Conservation (phyloP, 2,113 vertebrate genomes). For the Oreamnos americanus region DNA sequence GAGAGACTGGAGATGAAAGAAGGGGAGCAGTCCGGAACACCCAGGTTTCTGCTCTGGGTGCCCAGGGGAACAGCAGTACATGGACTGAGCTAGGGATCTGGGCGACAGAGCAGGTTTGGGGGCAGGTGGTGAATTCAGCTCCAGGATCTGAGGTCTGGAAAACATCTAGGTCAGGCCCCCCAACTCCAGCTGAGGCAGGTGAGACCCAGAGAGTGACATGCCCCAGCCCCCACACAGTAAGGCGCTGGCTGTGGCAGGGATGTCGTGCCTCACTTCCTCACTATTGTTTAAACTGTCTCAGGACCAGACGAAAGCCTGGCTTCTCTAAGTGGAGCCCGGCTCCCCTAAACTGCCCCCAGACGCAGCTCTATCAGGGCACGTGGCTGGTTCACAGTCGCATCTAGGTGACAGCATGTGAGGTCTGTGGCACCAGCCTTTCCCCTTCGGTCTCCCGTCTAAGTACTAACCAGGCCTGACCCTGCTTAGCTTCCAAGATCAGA, state of each 20-base stretch:
- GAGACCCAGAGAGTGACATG: neutral
- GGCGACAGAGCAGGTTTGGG: neutral
- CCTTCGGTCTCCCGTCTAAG: neutral
- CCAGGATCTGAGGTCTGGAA: neutral
- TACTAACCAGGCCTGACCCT: neutral
- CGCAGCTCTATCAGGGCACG: accelerated
- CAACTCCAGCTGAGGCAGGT: neutral
- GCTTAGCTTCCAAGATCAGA: neutral
- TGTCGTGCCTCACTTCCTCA: neutral
- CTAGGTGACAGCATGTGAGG: accelerated
- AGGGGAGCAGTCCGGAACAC: neutral
- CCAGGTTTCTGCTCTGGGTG: neutral
- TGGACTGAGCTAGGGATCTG: neutral
- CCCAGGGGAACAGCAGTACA: too few relatives aligned
- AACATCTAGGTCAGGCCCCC: neutral
- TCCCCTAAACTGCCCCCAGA: neutral
- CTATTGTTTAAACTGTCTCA: neutral
- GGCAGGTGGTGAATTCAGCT: neutral
- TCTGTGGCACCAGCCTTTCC: accelerated
- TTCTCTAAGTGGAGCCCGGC: neutral
- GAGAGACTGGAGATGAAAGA: too few relatives aligned
- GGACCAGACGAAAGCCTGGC: neutral
- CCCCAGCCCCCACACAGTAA: neutral
- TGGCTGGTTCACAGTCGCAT: accelerated
- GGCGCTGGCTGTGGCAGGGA: accelerated